phyloP scores from a whole-genome alignment of 64 coral and sea anemone species.

The Astreopora myriophthalma region DNA sequence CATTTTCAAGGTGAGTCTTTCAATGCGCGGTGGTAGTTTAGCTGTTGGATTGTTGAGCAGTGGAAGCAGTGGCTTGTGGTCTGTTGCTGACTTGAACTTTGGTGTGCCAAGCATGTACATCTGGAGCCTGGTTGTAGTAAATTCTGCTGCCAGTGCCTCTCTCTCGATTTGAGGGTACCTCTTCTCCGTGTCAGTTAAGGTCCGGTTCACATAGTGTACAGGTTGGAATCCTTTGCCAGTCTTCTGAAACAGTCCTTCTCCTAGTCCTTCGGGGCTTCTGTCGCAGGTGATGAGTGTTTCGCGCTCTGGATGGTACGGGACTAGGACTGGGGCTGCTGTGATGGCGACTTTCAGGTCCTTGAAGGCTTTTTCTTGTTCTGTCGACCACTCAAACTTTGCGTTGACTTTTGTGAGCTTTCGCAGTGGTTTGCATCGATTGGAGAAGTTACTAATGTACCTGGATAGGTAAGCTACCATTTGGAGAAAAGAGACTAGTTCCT shows the following conservation, averaged over 20 bases:
- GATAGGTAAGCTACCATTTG: slow-evolving; percentile 64
- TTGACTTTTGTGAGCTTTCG: not conserved
- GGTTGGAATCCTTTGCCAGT: slow-evolving; percentile 2
- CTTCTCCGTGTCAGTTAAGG: slow-evolving; percentile 15
- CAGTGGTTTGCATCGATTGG: slow-evolving; percentile 21
- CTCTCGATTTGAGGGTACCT: slow-evolving; percentile 46
- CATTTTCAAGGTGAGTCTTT: slow-evolving; percentile 24
- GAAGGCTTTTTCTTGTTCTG: slow-evolving; percentile 29
- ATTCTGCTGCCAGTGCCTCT: slow-evolving; percentile 31
- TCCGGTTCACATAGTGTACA: slow-evolving; percentile 33
- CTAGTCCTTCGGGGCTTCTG: slow-evolving; percentile 15
- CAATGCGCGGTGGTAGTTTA: slow-evolving; percentile 50
- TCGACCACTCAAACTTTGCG: not conserved
- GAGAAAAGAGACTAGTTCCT: too few species aligned
- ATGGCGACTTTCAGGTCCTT: slow-evolving; percentile 31
- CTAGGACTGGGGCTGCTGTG: slow-evolving; percentile 28
- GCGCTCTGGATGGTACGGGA: slow-evolving; percentile 17
- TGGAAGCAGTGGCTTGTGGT: slow-evolving; percentile 51
- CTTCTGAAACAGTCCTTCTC: slow-evolving; percentile 10
- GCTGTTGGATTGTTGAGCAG: slow-evolving; percentile 33
- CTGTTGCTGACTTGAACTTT: slow-evolving; percentile 31
- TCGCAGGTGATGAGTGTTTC: slow-evolving; percentile 46
- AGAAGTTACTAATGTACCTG: slow-evolving; percentile 46
- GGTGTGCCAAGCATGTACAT: slow-evolving; percentile 15
- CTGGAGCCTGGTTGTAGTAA: slow-evolving; percentile 26